Base-by-base conservation (phyloP, 2,797 vertebrate species). In the Rhinoraja longicauda region DNA sequence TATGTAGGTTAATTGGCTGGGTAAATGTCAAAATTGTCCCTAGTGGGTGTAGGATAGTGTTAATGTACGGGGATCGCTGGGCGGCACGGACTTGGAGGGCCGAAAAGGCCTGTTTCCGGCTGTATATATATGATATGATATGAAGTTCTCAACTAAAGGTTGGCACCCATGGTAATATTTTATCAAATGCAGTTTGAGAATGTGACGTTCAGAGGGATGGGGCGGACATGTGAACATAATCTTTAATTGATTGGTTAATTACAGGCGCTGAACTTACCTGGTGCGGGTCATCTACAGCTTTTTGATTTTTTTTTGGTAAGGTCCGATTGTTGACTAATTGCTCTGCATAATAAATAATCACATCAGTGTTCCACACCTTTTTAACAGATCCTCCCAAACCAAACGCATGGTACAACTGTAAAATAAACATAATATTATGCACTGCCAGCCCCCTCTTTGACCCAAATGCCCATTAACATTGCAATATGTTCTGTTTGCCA, bases 321-420 rank as follows among this genome's bases (percentile, higher is more conserved):
- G 94, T 94, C 72, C 94, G 93, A 78, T 93, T 93, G 21, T 10
- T 90, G 3, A 72, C 93, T 3, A 92, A 19, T 93, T 94, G 96
- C 94, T 96, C 95, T 0, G 95, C 95, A 81, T 95, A 96, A 93
- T 86, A 93, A 36, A 97, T 93, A 94, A 97, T 93, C 93, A 59
- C 93, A 93, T 82, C 70, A 39, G 97, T 97, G 93, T 93, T 96
- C 94, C 96, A 95, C 94, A 97, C 96, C 93, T 96, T 96, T 53
- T 94, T n/a, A 86, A 96, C 95, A 88, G 96, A 97, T 0, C 95
- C 95, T 93, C 95, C 95, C 39, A 97, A 95, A 70, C 96, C 95
- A 17, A 97, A 96, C 0, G 84, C 94, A 94, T 93, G 94, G 95
- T 97, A 97, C 4, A 96, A 93, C 97, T 97, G 94, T 1, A 82